These are phyloP conservation scores for Brachionus asplanchnoidis DNA, from an alignment of 1,140 invertebrate species.

Conservation along the genomic window DNA sequence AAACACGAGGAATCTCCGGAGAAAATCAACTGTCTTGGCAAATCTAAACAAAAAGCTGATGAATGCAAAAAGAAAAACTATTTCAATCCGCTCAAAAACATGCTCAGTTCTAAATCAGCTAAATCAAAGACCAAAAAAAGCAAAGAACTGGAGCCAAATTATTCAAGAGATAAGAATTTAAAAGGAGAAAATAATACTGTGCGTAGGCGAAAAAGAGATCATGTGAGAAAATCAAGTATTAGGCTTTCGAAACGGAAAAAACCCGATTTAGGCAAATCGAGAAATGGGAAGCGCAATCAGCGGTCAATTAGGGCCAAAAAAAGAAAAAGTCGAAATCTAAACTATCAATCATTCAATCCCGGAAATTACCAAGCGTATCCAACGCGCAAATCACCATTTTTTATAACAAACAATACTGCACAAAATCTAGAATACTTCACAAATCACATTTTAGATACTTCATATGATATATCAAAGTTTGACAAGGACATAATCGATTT, in stretches of 20 bases:
- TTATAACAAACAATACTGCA: slow-evolving; percentile 1
- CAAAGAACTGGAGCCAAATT: not conserved
- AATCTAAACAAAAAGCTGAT: not conserved
- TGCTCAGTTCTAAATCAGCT: not conserved
- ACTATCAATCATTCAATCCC: not conserved
- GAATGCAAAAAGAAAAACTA: not conserved
- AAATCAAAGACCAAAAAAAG: not conserved
- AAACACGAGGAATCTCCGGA: not conserved
- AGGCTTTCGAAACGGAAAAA: not conserved
- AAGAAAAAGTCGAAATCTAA: not conserved
- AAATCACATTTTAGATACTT: slow-evolving; percentile 2
- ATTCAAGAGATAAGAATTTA: not conserved
- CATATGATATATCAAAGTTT: not conserved
- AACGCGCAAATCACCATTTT: slow-evolving; percentile 3
- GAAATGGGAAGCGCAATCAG: not conserved
- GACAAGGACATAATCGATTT: slow-evolving; percentile 19
- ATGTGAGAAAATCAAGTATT: not conserved
- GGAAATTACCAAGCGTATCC: not conserved
- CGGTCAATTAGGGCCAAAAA: not conserved
- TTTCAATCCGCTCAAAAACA: slow-evolving; percentile 22
- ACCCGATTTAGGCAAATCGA: not conserved
- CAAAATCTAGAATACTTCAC: slow-evolving; percentile 24
- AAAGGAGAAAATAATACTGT: not conserved
- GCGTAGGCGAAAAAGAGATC: not conserved
- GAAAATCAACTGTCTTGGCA: not conserved